Base-by-base conservation (phyloP, 2,888 invertebrate genomes). In the Caenorhabditis becei region DNA sequence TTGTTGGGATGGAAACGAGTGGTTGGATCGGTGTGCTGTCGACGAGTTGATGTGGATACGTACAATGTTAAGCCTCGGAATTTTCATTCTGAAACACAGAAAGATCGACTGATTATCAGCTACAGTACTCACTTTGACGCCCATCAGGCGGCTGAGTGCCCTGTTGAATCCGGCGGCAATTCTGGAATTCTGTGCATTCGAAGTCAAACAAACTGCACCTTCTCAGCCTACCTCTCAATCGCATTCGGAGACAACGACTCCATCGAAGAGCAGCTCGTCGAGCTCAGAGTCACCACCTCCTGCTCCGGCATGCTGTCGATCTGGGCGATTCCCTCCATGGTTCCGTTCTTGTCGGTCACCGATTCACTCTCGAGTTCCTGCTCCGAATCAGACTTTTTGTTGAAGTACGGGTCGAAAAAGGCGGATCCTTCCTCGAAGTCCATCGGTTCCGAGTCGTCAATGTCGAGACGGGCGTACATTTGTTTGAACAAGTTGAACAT, bases 381-480 rank as follows among this genome's bases (percentile, higher is more conserved):
- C 28, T 80, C 77, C 58, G 83, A 70, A 49, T 77, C 72, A 0
- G 78, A 41, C 24, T 72, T 10, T 10, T 32, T 18, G 41, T 37
- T 23, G 37, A 69, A 80, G 54, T 62, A 67, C 23, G 51, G 16
- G 14, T 77, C 80, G 28, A 65, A 78, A 35, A 61, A 75, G 1
- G 24, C 18, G 14, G 69, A 72, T 18, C 86, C 86, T 11, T 44
- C 47, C 59, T 86, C 84, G 35, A 79, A 86, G 72, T 86, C 86
- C 59, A 74, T 53, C 18, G 79, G 77, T 28, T 84, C 82, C 0
- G 37, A 41, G 1, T 62, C 65, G 14, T 54, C 53, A 32, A 80
- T 70, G 10, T 69, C 69, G 41, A 65, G 62, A 20, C 79, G 67
- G 11, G 18, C 28, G 44, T 44, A 79, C 59, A 84, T 81, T 65